These are phyloP conservation scores for Abramis brama DNA, from an alignment of 2,113 vertebrate genomes.

Conservation along the genomic window DNA sequence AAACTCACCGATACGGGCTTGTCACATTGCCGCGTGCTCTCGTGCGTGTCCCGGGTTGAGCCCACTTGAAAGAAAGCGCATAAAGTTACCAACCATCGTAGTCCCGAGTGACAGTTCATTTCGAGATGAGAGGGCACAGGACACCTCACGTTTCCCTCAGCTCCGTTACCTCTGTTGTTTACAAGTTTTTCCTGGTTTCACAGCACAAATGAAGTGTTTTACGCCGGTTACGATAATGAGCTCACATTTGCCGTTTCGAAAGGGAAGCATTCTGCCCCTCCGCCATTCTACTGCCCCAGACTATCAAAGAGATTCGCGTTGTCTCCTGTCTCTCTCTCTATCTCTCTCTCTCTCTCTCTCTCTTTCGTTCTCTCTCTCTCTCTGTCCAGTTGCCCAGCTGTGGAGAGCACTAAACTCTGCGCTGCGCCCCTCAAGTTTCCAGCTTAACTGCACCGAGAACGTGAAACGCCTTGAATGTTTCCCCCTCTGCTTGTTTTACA, in stretches of 20 bases:
- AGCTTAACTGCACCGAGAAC: constrained; percentile 68
- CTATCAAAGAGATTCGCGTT: constrained; percentile 11
- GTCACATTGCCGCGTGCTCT: constrained; percentile 76
- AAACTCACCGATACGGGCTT: constrained; percentile 78
- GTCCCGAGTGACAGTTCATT: constrained; percentile 70
- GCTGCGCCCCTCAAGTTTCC: constrained; percentile 69
- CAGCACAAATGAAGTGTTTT: constrained; percentile 29
- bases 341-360: background rate
- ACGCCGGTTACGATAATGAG: constrained; percentile 58
- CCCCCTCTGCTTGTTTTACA: constrained; percentile 56
- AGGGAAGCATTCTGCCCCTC: constrained; percentile 67
- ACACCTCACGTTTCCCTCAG: constrained; percentile 1
- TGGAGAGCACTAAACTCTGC: constrained; percentile 63
- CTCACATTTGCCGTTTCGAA: constrained; percentile 69
- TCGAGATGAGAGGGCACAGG: constrained; percentile 54
- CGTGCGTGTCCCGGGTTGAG: constrained; percentile 72
- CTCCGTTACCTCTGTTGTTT: constrained; percentile 27
- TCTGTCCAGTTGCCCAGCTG: constrained; percentile 37
- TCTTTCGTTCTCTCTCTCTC: background rate
- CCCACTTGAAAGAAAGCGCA: constrained; percentile 74
- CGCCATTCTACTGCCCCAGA: constrained; percentile 63
- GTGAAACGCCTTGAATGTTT: constrained; percentile 64
- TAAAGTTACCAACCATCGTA: constrained; percentile 74
- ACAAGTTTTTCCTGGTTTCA: constrained; percentile 30
- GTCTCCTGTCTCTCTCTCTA: constrained; percentile 11